Conservation (phyloP, 2,888 invertebrate species). For the Fragum sueziense region DNA sequence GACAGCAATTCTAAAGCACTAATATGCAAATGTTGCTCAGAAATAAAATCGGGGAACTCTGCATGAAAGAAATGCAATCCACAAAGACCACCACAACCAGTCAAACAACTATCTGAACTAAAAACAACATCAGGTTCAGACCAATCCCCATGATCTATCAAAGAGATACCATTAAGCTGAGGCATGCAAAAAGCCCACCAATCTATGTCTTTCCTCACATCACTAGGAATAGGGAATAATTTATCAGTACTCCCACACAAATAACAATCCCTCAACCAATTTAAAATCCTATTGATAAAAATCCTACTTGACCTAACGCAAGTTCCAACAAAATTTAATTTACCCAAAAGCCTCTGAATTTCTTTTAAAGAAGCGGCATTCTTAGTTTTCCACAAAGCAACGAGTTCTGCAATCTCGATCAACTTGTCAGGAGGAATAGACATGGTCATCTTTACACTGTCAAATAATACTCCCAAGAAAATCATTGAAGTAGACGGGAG, state of each 20-base stretch:
- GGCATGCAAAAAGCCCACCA: conserved; percentile 43
- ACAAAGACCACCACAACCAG: conserved; percentile 29
- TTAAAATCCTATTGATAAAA: conserved; percentile 3
- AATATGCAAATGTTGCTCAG: conserved; percentile 24
- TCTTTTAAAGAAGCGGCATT: conserved; percentile 24
- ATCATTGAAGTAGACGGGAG: conserved; percentile 8
- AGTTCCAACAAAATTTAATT: conserved; percentile 37
- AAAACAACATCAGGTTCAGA: conserved; percentile 19
- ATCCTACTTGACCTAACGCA: background rate
- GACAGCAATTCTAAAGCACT: conserved; percentile 37
- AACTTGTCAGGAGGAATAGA: conserved; percentile 17
- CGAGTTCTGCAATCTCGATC: conserved; percentile 5
- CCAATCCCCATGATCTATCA: conserved; percentile 31
- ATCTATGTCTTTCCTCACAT: conserved; percentile 22
- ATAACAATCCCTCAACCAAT: conserved; percentile 24
- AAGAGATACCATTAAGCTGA: conserved; percentile 39
- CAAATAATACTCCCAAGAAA: conserved; percentile 31
- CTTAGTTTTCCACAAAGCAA: conserved; percentile 22
- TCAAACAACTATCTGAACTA: conserved; percentile 26
- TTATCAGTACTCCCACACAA: background rate
- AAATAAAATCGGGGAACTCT: conserved; percentile 18
- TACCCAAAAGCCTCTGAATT: conserved; percentile 27
- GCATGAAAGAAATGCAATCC: conserved; percentile 12
- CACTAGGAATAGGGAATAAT: conserved; percentile 13
- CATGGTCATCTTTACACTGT: conserved; percentile 23